Evolutionary conservation across 2,888 invertebrate genomes (phyloP).

Genomic region (Crepidodera aurea): DNA sequence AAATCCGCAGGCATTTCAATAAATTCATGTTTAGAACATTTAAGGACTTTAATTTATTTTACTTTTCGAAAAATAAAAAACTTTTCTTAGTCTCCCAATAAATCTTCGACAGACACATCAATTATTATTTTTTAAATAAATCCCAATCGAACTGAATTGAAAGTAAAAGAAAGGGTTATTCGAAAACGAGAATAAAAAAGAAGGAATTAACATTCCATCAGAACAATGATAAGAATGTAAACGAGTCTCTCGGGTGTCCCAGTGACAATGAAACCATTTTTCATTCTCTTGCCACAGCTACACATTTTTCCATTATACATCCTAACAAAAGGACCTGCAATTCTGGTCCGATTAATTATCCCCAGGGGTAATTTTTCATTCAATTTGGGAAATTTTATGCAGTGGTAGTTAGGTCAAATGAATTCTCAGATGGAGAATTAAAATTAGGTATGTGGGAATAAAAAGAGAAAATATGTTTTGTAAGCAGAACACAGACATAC

Average conservation of each 20-base stretch:
- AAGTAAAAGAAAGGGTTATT: too few species aligned
- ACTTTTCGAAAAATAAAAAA: too few species aligned
- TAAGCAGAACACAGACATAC: too few species aligned
- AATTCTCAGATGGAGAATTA: conserved; percentile 6
- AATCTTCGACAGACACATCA: too few species aligned
- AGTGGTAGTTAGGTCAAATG: background rate
- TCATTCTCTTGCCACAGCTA: conserved; percentile 15
- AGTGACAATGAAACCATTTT: conserved; percentile 25
- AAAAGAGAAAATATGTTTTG: conserved; percentile 1
- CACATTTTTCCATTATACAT: conserved; percentile 19
- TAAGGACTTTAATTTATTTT: too few species aligned
- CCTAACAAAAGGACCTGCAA: conserved; percentile 18
- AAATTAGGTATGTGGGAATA: background rate
- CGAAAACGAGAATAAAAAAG: background rate
- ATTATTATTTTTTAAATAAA: too few species aligned
- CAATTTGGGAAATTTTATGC: conserved; percentile 23
- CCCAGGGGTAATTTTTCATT: conserved; percentile 15
- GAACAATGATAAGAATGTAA: conserved; percentile 22
- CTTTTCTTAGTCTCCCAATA: too few species aligned
- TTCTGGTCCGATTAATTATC: conserved; percentile 25
- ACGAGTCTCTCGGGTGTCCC: conserved; percentile 16
- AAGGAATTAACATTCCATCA: conserved; percentile 5
- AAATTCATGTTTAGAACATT: too few species aligned
- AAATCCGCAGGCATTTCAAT: too few species aligned
- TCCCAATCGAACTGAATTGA: background rate